Conservation (phyloP, 2,113 vertebrate genomes). For the Pedionomus torquatus region DNA sequence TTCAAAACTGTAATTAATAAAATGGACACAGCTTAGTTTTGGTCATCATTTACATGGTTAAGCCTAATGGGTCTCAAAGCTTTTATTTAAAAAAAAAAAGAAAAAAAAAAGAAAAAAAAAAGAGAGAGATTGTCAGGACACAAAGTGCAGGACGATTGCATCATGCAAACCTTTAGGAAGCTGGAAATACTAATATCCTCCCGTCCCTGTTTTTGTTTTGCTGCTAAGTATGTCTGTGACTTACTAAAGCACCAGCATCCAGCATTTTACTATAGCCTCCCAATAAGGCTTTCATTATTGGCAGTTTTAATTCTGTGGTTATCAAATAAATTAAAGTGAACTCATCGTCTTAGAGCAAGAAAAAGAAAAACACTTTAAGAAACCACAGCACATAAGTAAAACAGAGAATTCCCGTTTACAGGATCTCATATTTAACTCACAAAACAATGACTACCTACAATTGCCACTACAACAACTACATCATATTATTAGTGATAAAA, state of each 20-base stretch:
- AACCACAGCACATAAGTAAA: not conserved
- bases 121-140: not conserved
- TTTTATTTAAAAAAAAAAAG: not conserved
- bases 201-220: not conserved
- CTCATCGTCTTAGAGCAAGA: not conserved
- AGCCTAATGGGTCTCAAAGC: not conserved
- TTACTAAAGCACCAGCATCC: not conserved
- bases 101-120: not conserved
- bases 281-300: not conserved
- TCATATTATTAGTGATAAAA: not conserved
- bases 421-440: not conserved
- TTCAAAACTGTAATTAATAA: not conserved
- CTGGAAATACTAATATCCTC: not conserved
- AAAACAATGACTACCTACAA: not conserved
- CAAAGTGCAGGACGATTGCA: not conserved
- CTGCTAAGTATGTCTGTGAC: not conserved
- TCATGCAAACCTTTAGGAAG: not conserved
- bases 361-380: not conserved
- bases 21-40: not conserved
- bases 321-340: not conserved
- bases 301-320: not conserved
- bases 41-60: not conserved
- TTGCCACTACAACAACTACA: not conserved
- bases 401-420: not conserved
- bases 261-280: not conserved